Base-by-base conservation (phyloP, 2,113 vertebrate species). In the Saccopteryx leptura region DNA sequence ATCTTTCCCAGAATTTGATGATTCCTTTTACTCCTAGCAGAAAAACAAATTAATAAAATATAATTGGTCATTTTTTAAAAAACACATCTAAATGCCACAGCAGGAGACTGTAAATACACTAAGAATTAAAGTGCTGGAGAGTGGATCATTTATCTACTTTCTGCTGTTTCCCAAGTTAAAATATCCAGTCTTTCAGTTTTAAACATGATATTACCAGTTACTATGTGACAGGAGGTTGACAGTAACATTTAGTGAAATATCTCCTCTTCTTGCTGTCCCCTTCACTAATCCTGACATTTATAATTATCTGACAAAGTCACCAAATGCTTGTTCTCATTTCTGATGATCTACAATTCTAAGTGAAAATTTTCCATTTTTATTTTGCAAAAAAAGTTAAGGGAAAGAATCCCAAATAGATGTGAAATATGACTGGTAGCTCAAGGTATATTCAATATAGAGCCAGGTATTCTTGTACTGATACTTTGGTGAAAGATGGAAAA, bases 61-160 rank as follows among this genome's bases (percentile, higher is more conserved):
- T 66, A 84, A 79, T 23, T 78, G 63, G 91, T 11, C 31, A 69
- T 78, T 39, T 81, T 94, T 93, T 66, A 21, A 85, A 97, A 97
- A 95, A 87, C 58, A 28, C 11, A 81, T 50, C 9, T 50, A 96
- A 48, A 69, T 90, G 39, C 48, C 46, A 63, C 9, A 94, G 6
- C 26, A n/a, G 52, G 94, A 93, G 28, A 87, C 12, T 84, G 68
- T 94, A 92, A 81, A 39, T 94, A 58, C n/a, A 58, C 74, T 84
- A 46, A 92, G 28, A 93, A 91, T 69, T 48, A 72, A 96, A 93
- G 52, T 65, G 84, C 19, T 78, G 26, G 9, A 91, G 31, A 93
- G 26, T 83, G 2, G 26, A 74, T 69, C 50, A 83, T 48, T 72
- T 72, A 72, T 66, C 33, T 7, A 78, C 72, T 88, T 90, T 21